A percentile compares a stretch with the other conserved stretches of the same genome.
phyloP scores from a whole-genome alignment of 2,888 invertebrate genomes.

The Aspidiotus destructor region DNA sequence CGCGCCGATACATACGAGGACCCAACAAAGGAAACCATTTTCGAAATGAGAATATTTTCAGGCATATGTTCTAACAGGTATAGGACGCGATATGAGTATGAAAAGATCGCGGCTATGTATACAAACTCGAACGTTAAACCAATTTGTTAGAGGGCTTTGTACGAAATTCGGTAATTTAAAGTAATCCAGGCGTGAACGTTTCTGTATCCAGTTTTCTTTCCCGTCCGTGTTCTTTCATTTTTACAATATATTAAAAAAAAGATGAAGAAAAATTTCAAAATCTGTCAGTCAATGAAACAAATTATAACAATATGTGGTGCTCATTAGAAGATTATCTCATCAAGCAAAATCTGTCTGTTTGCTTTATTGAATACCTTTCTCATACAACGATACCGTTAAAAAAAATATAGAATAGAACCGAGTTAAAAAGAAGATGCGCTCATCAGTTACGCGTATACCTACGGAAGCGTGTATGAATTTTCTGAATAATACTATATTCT shows the following conservation, averaged over 20 bases:
- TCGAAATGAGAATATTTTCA: no score
- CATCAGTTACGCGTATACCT: no score
- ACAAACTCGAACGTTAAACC: slow-evolving; percentile 12
- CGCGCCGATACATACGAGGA: no score
- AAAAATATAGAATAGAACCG: no score
- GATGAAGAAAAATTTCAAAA: slow-evolving; percentile 23
- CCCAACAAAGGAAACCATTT: no score
- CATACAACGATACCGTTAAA: not conserved
- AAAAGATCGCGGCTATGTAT: no score
- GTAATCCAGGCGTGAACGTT: slow-evolving; percentile 25
- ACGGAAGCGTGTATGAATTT: no score
- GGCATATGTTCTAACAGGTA: no score
- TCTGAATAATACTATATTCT: no score
- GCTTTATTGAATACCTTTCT: not conserved
- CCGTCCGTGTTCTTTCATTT: not conserved
- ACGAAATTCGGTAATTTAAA: slow-evolving; percentile 19
- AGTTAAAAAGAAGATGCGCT: no score
- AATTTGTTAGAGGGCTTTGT: slow-evolving; percentile 14
- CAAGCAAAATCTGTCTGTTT: slow-evolving; percentile 8
- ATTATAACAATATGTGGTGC: slow-evolving; percentile 14
- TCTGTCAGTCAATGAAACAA: slow-evolving; percentile 28
- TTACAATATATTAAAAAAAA: slow-evolving; percentile 5
- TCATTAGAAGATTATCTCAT: slow-evolving; percentile 31
- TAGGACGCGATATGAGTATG: no score
- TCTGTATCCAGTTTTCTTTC: not conserved